Percentiles rank a stretch among this genome's conserved stretches.
These are phyloP conservation scores for Sphaeramia orbicularis DNA, from an alignment of 2,797 vertebrate genomes.

Conservation along the genomic window DNA sequence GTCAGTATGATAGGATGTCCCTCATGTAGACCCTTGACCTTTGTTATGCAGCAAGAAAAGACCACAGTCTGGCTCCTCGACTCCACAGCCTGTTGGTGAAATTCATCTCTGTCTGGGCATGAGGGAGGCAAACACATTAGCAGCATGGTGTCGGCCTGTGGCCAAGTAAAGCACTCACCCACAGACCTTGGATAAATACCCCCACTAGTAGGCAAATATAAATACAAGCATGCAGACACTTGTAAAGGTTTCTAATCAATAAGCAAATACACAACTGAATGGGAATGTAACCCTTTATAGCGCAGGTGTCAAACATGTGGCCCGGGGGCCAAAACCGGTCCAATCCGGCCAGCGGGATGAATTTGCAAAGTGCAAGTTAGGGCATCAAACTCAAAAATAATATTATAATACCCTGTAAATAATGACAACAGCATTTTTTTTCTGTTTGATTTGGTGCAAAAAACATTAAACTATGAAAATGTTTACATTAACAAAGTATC, in stretches of 20 bases:
- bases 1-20: slow-evolving; percentile 26
- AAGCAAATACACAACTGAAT: slow-evolving; percentile 42
- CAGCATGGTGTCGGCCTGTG: slow-evolving; percentile 37
- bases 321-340: too few relatives aligned
- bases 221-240: slow-evolving; percentile 18
- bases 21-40: slow-evolving; percentile 57
- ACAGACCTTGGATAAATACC: slow-evolving; percentile 45
- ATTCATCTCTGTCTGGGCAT: slow-evolving; percentile 47
- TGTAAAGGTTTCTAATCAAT: slow-evolving; percentile 49
- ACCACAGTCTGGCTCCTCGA: slow-evolving; percentile 34
- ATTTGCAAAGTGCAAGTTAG: too few relatives aligned
- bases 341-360: too few relatives aligned
- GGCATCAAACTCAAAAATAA: too few relatives aligned
- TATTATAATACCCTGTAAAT: too few relatives aligned
- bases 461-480: too few relatives aligned
- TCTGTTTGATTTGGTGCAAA: too few relatives aligned
- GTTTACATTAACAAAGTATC: too few relatives aligned
- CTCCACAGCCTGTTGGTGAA: slow-evolving; percentile 39
- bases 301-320: too few relatives aligned
- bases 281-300: slow-evolving; percentile 16
- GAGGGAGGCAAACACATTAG: slow-evolving; percentile 61
- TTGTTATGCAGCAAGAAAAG: slow-evolving; percentile 38
- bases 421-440: too few relatives aligned
- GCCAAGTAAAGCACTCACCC: slow-evolving; percentile 47
- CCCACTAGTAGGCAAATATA: slow-evolving; percentile 33